Evolutionary conservation across 2,888 invertebrate species (phyloP).

Genomic region (Liposcelis brunnea): DNA sequence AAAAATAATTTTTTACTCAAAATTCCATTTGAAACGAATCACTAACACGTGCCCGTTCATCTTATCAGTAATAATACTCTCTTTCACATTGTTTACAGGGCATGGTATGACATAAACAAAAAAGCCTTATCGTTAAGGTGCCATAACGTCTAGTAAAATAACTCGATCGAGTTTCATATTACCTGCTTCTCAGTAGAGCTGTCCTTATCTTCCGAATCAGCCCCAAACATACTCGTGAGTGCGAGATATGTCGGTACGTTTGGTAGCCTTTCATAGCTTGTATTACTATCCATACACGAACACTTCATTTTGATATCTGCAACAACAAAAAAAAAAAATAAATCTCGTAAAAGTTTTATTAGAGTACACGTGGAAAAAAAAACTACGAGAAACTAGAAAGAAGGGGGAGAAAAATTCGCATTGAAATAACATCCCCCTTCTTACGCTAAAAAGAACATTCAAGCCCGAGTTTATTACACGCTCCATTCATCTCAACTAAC

Average conservation of each 20-base stretch:
- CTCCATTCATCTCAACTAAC: too few species aligned
- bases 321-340: conserved; percentile 9
- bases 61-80: background rate
- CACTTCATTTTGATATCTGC: conserved; percentile 17
- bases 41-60: too few species aligned
- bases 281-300: conserved; percentile 13
- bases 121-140: too few species aligned
- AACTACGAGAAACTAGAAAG: background rate
- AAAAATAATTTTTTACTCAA: too few species aligned
- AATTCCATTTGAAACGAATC: too few species aligned
- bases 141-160: background rate
- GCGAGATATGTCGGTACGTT: conserved; percentile 14
- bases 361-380: background rate
- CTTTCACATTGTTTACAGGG: background rate
- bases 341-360: background rate
- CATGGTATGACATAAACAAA: background rate
- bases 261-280: conserved; percentile 17
- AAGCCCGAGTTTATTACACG: too few species aligned
- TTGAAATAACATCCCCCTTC: too few species aligned
- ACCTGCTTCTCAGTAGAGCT: conserved; percentile 15
- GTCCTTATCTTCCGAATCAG: conserved; percentile 14
- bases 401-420: too few species aligned
- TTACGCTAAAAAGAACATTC: too few species aligned
- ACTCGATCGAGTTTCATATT: too few species aligned
- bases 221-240: conserved; percentile 11